Evolutionary conservation across 2,888 invertebrate genomes (phyloP).

Genomic region (Julus scanicus): DNA sequence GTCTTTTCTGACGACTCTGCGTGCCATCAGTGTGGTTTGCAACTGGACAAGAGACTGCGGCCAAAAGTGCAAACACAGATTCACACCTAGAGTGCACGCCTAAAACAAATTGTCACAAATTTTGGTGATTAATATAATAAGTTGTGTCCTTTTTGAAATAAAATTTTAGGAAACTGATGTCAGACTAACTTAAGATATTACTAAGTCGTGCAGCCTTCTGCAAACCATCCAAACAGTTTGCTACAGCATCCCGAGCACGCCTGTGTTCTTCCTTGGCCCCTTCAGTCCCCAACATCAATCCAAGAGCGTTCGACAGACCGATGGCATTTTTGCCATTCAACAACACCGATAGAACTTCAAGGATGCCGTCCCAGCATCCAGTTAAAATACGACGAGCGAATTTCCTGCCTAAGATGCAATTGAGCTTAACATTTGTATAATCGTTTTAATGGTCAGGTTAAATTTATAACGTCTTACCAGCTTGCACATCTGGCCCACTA

Average conservation of each 20-base stretch:
- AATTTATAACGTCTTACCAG: constrained; percentile 69
- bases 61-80: constrained; percentile 85
- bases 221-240: constrained; percentile 86
- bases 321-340: constrained; percentile 69
- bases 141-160: too few relatives aligned
- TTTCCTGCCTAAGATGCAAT: constrained; percentile 63
- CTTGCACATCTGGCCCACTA: constrained; percentile 78
- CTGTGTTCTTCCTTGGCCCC: constrained; percentile 68
- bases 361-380: constrained; percentile 92
- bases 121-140: neutral
- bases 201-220: constrained; percentile 92
- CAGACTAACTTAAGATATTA: constrained; percentile 77
- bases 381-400: constrained; percentile 77
- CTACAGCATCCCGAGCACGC: constrained; percentile 80
- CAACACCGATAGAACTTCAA: constrained; percentile 85
- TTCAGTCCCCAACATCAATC: constrained; percentile 67
- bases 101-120: constrained; percentile 62
- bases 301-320: constrained; percentile 67
- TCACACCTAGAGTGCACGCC: constrained; percentile 90
- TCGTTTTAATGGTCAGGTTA: neutral
- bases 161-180: constrained; percentile 5
- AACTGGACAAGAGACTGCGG: constrained; percentile 88
- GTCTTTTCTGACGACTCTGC: constrained; percentile 55
- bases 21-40: constrained; percentile 61
- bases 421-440: neutral